phyloP scores from a whole-genome alignment of 1,140 invertebrate genomes.

The Acromyrmex heyeri region DNA sequence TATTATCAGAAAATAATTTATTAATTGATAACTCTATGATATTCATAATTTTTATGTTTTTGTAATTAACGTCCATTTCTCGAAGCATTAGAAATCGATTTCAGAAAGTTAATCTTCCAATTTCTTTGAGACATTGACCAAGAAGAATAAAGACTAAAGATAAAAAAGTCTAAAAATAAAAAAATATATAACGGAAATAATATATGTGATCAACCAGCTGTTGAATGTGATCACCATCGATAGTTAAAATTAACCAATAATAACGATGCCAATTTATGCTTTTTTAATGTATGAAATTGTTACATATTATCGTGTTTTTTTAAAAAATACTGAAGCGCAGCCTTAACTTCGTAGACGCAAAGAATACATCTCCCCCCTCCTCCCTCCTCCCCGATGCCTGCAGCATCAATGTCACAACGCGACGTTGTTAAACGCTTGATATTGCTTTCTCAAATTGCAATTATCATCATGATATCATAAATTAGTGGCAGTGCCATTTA shows the following conservation, averaged over 20 bases:
- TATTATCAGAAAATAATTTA: neutral
- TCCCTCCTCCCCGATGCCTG: neutral
- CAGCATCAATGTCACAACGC: slow-evolving; percentile 12
- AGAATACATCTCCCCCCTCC: neutral
- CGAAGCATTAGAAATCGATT: neutral
- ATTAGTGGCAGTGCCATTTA: slow-evolving; percentile 70
- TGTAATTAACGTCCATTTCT: neutral
- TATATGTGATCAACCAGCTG: neutral
- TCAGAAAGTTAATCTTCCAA: neutral
- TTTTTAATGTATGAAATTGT: neutral
- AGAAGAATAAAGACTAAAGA: neutral
- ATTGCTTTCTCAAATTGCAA: slow-evolving; percentile 66
- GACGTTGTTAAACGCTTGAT: slow-evolving; percentile 27
- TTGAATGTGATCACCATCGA: neutral
- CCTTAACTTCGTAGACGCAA: slow-evolving; percentile 32
- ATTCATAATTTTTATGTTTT: neutral
- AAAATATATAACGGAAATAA: neutral
- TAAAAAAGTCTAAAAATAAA: neutral
- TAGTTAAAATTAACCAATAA: neutral
- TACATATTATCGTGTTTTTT: neutral
- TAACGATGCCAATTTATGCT: neutral
- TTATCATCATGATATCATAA: slow-evolving; percentile 65
- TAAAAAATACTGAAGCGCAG: slow-evolving; percentile 19
- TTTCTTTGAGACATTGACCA: neutral
- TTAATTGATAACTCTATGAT: neutral